Base-by-base conservation (phyloP, 1,140 invertebrate species). In the Aphelinus atriplicis region DNA sequence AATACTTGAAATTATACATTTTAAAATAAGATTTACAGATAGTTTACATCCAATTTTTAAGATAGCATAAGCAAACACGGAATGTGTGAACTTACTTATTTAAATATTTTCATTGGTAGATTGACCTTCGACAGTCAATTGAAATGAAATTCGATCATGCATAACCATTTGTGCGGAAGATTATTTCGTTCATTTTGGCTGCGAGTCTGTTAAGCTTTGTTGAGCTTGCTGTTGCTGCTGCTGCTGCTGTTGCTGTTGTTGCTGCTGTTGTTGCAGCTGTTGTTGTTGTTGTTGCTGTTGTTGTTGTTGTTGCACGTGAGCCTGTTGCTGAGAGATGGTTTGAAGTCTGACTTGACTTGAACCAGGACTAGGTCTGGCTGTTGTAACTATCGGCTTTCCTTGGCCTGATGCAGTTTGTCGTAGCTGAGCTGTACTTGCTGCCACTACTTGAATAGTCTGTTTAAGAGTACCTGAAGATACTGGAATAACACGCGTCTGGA, bases 361-460 rank as follows among this genome's bases (percentile, higher is more conserved):
- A 47, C 84, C 84, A 0, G 86, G 86, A 79, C 86, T 87, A 9
- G 81, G 83, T 75, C 87, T 82, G 0, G 85, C 77, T 0, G 85
- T 83, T 1, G 85, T 85, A 4, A 86, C 81, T 10, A 86, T 78
- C 1, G 86, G 85, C 74, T 88, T 88, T 2, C 84, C 85, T 73
- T 86, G 85, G 10, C 78, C 79, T 1, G 86, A 84, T 10, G 84
- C 78, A 1, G 83, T 79, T 71, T 88, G 86, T 50, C 86, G 78
- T 46, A 88, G 66, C 53, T 88, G 87, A 10, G 86, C 81, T 42
- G 79, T 85, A 61, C 81, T 87, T 45, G 83, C 85, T 3, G 85
- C 80, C 0, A 88, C 85, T 46, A 91, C 90, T 84, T 91, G 90
- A 72, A 91, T 90, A 0, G 90, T 89, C 81, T 91, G 90, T 76